These are phyloP conservation scores for Drosophila emarginata DNA, from an alignment of 2,888 invertebrate species.

Conservation along the genomic window DNA sequence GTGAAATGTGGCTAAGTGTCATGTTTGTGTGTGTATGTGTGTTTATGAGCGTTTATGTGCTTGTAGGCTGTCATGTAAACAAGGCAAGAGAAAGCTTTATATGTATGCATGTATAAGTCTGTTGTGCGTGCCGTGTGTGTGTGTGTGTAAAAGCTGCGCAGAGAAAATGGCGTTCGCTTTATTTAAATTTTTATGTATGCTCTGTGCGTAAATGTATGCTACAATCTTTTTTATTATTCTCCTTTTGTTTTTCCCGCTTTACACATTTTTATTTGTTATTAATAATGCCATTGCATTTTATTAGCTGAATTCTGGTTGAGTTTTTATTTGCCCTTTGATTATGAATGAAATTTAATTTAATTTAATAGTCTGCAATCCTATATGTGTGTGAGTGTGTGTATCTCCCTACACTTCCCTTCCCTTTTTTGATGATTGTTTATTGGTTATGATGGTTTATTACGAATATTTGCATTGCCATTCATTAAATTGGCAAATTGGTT, in stretches of 20 bases:
- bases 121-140: conserved; percentile 6
- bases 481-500: conserved; percentile 42
- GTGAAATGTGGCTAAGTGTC: conserved; percentile 49
- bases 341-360: conserved; percentile 39
- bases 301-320: conserved; percentile 43
- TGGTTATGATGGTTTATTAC: conserved; percentile 51
- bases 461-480: conserved; percentile 67
- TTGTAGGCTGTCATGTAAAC: conserved; percentile 78
- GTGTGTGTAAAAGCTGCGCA: conserved; percentile 65
- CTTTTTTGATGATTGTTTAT: conserved; percentile 22
- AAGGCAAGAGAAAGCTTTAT: conserved; percentile 64
- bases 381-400: conserved; percentile 10
- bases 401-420: conserved; percentile 10
- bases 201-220: conserved; percentile 62
- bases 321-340: conserved; percentile 49
- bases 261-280: conserved; percentile 53
- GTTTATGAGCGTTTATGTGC: conserved; percentile 66
- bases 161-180: conserved; percentile 51
- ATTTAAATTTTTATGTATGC: conserved; percentile 49
- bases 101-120: conserved; percentile 23
- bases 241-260: conserved; percentile 15
- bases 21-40: conserved; percentile 24
- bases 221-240: conserved; percentile 26
- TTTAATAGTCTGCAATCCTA: conserved; percentile 32
- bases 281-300: conserved; percentile 66